phyloP scores from a whole-genome alignment of 2,888 invertebrate species.

The Limnephilus rhombicus region DNA sequence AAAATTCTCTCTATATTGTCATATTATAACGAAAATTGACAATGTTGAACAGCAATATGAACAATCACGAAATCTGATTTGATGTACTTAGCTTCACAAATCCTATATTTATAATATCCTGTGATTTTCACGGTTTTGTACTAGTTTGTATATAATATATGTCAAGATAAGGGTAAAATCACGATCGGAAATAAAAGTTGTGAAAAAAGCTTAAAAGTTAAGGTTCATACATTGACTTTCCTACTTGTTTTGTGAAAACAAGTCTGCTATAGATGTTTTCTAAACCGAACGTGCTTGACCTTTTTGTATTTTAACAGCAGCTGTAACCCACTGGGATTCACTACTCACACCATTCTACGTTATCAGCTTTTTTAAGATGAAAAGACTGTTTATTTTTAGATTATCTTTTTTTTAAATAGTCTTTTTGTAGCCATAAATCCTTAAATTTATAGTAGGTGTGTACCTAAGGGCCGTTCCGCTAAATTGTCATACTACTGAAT shows the following conservation, averaged over 20 bases:
- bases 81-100: too few relatives aligned
- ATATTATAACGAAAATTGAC: too few relatives aligned
- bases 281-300: constrained; percentile 21
- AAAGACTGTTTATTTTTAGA: neutral
- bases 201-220: constrained; percentile 5
- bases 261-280: neutral
- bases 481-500: neutral
- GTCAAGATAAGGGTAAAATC: constrained; percentile 4
- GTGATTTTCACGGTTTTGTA: neutral
- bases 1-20: too few relatives aligned
- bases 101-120: too few relatives aligned
- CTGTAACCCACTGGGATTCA: neutral
- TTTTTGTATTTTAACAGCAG: constrained; percentile 12
- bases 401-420: neutral
- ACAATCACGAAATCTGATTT: neutral
- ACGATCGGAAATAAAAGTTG: constrained; percentile 16
- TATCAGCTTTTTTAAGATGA: neutral
- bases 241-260: constrained; percentile 4
- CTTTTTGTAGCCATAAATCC: neutral
- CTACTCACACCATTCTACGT: neutral
- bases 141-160: neutral
- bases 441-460: neutral
- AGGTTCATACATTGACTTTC: neutral
- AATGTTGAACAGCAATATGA: neutral
- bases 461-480: neutral